Percentiles rank a stretch among this genome's conserved stretches.
Evolutionary conservation across 30 jellyfish, hydroid and myxozoan species (phyloP).

Genomic region (Mastigias papua): DNA sequence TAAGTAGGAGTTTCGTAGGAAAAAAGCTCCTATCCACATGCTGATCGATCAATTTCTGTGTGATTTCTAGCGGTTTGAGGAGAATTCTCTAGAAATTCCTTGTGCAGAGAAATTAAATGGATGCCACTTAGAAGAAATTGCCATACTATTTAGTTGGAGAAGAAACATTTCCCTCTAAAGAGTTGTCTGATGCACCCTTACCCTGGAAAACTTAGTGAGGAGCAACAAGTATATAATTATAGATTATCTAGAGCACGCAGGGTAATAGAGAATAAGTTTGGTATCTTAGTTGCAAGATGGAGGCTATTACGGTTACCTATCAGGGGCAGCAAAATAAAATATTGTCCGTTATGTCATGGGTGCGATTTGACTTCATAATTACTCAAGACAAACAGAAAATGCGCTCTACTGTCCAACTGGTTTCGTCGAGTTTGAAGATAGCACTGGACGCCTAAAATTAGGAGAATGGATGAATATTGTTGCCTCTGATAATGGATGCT

Average conservation of each 20-base stretch:
- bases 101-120: slow-evolving; percentile 10
- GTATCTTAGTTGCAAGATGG: slow-evolving; percentile 43
- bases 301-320: slow-evolving; percentile 29
- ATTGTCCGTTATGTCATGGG: slow-evolving; percentile 8
- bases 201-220: slow-evolving; percentile 37
- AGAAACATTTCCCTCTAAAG: slow-evolving; percentile 53
- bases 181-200: slow-evolving; percentile 62
- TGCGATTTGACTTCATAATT: slow-evolving; percentile 50
- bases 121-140: slow-evolving; percentile 3
- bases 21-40: no score
- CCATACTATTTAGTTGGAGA: slow-evolving; percentile 72
- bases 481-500: slow-evolving; percentile 35
- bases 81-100: slow-evolving; percentile 29
- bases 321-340: slow-evolving; percentile 28
- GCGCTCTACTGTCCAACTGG: slow-evolving; percentile 68
- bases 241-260: slow-evolving; percentile 43
- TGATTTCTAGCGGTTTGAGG: slow-evolving; percentile 42
- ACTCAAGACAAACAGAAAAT: slow-evolving; percentile 66
- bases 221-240: slow-evolving; percentile 44
- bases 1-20: no score
- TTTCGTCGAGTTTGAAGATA: slow-evolving; percentile 67
- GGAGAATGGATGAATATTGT: slow-evolving; percentile 71
- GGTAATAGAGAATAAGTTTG: slow-evolving; percentile 42
- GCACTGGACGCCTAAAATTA: slow-evolving; percentile 33
- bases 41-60: no score